Conservation (phyloP, 1,140 invertebrate species). For the Saccostrea echinata region DNA sequence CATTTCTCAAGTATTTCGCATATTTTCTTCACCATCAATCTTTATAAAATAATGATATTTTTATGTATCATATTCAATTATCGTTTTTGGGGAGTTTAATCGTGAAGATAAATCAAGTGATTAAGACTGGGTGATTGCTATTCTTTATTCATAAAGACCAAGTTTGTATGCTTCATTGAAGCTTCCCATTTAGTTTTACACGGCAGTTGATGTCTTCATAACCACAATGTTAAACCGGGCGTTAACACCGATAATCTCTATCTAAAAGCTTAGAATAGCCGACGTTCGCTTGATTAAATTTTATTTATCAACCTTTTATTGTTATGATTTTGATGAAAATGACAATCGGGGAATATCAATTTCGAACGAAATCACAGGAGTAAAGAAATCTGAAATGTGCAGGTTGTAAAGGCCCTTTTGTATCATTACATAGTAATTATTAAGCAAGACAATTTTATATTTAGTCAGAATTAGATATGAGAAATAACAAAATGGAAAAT, state of each 20-base stretch:
- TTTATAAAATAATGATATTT: conserved; percentile 31
- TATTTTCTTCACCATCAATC: conserved; percentile 25
- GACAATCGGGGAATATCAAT: conserved; percentile 30
- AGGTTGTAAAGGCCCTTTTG: background rate
- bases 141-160: conserved; percentile 26
- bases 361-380: background rate
- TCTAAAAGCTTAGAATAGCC: conserved; percentile 1
- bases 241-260: conserved; percentile 18
- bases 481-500: no score
- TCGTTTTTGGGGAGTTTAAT: conserved; percentile 29
- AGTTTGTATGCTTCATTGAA: conserved; percentile 11
- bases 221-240: conserved; percentile 30
- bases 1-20: conserved; percentile 17
- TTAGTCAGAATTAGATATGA: no score
- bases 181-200: conserved; percentile 34
- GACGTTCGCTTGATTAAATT: conserved; percentile 24
- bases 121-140: conserved; percentile 28
- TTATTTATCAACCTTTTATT: conserved; percentile 36
- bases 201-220: conserved; percentile 31
- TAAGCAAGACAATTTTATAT: no score
- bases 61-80: conserved; percentile 40
- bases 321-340: conserved; percentile 2
- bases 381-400: background rate
- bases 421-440: no score
- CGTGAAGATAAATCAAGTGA: conserved; percentile 33